Conservation (phyloP, 1,140 invertebrate species). For the Spodoptera frugiperda region DNA sequence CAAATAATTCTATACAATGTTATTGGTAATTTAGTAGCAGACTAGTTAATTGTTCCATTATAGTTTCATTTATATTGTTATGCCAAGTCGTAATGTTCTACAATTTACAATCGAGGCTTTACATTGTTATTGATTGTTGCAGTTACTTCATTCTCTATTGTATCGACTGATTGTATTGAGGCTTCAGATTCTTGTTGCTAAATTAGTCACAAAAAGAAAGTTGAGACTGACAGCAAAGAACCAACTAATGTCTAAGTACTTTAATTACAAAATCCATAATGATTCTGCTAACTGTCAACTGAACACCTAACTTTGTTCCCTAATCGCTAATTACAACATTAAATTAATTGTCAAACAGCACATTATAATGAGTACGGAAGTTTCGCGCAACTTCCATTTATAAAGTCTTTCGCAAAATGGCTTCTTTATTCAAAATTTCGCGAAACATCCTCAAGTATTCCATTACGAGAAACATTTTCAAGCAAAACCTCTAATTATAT, state of each 20-base stretch:
- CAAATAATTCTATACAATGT: slow-evolving; percentile 18
- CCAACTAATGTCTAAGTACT: no score
- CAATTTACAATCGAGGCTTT: not conserved
- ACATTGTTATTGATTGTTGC: not conserved
- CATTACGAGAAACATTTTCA: slow-evolving; percentile 15
- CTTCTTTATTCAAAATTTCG: slow-evolving; percentile 6
- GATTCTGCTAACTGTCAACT: no score
- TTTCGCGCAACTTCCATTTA: slow-evolving; percentile 1
- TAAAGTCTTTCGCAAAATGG: slow-evolving; percentile 13
- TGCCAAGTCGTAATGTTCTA: slow-evolving; percentile 17
- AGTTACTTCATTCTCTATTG: not conserved
- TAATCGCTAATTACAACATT: no score
- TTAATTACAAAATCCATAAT: no score
- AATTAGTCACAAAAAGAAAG: no score
- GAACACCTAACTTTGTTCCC: no score
- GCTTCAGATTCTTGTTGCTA: no score
- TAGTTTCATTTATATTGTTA: slow-evolving; percentile 18
- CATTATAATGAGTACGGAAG: not conserved
- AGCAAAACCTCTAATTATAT: slow-evolving; percentile 32
- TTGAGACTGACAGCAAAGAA: no score
- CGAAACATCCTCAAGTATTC: slow-evolving; percentile 27
- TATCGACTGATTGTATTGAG: not conserved
- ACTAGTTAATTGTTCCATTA: slow-evolving; percentile 7
- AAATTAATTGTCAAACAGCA: not conserved
- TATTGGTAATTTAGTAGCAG: slow-evolving; percentile 5